Conservation (phyloP, 2,888 invertebrate genomes). For the Agriopis marginaria region DNA sequence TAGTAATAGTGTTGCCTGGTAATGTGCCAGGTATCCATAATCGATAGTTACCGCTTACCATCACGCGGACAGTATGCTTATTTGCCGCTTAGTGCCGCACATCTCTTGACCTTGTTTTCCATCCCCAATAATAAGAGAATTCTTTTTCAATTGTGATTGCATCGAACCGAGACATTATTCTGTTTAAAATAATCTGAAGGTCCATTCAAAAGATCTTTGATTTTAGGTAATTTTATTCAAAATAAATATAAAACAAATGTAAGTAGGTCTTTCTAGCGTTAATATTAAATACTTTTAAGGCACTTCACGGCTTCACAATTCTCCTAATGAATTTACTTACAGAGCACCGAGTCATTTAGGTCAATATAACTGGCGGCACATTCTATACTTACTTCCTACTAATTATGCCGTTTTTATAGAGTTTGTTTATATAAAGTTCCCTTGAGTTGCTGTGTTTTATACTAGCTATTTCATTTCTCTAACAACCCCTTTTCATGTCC, state of each 20-base stretch:
- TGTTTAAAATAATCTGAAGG: no score
- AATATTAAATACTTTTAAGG: slow-evolving; percentile 2
- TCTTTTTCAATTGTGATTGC: no score
- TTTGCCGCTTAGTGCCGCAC: no score
- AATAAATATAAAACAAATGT: no score
- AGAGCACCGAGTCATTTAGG: slow-evolving; percentile 11
- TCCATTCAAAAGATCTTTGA: not conserved
- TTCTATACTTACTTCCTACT: slow-evolving; percentile 20
- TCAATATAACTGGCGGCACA: slow-evolving; percentile 13
- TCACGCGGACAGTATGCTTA: no score
- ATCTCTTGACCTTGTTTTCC: no score
- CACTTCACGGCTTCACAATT: slow-evolving; percentile 12
- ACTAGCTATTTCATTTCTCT: slow-evolving; percentile 26
- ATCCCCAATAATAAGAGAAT: no score
- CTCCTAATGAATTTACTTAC: slow-evolving; percentile 9
- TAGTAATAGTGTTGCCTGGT: no score
- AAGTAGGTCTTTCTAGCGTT: not conserved
- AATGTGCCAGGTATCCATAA: no score
- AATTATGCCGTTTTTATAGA: slow-evolving; percentile 31
- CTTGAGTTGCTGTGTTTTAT: slow-evolving; percentile 20
- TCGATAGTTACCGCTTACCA: no score
- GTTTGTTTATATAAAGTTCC: slow-evolving; percentile 37
- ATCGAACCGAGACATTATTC: no score
- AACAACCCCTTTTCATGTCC: slow-evolving; percentile 39
- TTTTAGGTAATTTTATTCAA: not conserved